Evolutionary conservation across 2,797 vertebrate genomes (phyloP).

Genomic region (Echeneis naucrates): DNA sequence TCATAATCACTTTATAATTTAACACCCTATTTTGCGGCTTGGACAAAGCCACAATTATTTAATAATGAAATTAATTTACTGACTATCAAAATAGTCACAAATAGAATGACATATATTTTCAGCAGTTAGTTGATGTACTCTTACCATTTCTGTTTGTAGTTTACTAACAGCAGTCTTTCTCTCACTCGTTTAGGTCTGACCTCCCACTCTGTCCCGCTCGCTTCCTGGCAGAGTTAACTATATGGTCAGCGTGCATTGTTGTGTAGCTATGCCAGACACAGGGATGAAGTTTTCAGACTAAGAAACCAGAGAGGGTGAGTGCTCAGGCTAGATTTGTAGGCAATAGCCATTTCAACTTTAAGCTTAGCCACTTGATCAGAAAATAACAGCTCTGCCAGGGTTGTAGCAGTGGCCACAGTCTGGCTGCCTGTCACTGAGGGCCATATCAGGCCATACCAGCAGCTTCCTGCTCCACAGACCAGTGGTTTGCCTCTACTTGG

Average conservation of each 20-base stretch:
- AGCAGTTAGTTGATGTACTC: slow-evolving; percentile 2
- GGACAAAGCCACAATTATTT: neutral
- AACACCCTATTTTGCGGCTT: neutral
- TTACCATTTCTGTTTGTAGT: neutral
- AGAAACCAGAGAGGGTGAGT: slow-evolving; percentile 5
- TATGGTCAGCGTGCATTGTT: slow-evolving; percentile 21
- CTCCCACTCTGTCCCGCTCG: slow-evolving; percentile 13
- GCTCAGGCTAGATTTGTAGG: slow-evolving; percentile 14
- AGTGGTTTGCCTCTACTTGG: slow-evolving; percentile 84
- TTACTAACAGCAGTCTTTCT: slow-evolving; percentile 3
- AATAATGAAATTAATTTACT: neutral
- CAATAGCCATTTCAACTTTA: slow-evolving; percentile 25
- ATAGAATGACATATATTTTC: neutral
- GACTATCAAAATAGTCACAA: neutral
- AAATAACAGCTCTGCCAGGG: slow-evolving; percentile 46
- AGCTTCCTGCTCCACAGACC: slow-evolving; percentile 77
- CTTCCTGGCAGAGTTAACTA: slow-evolving; percentile 44
- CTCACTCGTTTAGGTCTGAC: slow-evolving; percentile 7
- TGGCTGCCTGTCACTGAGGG: slow-evolving; percentile 65
- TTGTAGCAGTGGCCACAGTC: slow-evolving; percentile 65
- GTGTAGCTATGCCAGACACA: slow-evolving; percentile 18
- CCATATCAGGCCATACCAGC: slow-evolving; percentile 80
- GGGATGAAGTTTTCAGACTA: slow-evolving; percentile 9
- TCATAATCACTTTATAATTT: too few relatives aligned
- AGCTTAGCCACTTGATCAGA: slow-evolving; percentile 33